Evolutionary conservation across 1,140 invertebrate genomes (phyloP).

Genomic region (Trachelipus rathkii): DNA sequence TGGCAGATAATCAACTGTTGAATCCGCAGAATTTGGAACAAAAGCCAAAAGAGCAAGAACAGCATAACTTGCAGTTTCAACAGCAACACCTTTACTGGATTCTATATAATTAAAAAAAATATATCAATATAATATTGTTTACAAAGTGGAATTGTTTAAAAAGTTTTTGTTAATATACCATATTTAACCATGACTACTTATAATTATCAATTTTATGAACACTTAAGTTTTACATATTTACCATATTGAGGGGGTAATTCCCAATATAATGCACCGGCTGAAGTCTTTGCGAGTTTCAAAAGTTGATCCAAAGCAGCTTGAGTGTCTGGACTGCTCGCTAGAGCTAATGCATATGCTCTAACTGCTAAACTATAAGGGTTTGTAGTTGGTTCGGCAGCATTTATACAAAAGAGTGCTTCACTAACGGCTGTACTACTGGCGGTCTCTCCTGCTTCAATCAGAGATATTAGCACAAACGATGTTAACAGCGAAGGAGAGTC

Average conservation of each 20-base stretch:
- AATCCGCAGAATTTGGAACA: too few relatives aligned
- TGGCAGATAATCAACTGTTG: too few relatives aligned
- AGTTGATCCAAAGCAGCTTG: not conserved
- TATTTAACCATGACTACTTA: too few relatives aligned
- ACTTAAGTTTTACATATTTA: not conserved
- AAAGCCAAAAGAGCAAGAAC: too few relatives aligned
- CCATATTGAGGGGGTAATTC: not conserved
- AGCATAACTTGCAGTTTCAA: too few relatives aligned
- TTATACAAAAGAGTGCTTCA: not conserved
- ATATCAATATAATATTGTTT: too few relatives aligned
- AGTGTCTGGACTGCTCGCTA: not conserved
- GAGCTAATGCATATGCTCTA: slow-evolving; percentile 13
- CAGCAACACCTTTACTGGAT: too few relatives aligned
- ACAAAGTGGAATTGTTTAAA: too few relatives aligned
- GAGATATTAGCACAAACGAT: slow-evolving; percentile 63
- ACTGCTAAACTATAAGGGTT: slow-evolving; percentile 4
- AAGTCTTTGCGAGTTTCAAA: not conserved
- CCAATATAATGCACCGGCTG: not conserved
- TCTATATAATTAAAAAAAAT: too few relatives aligned
- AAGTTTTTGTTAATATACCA: too few relatives aligned
- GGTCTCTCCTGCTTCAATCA: slow-evolving; percentile 57
- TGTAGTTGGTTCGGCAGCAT: not conserved
- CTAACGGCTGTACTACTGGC: not conserved
- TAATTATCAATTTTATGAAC: not conserved
- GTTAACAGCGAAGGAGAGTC: slow-evolving; percentile 56